Evolutionary conservation across 2,113 vertebrate species (phyloP), one percentile per base, ranked within the genome.

Genomic region (Calyptomena viridis): DNA sequence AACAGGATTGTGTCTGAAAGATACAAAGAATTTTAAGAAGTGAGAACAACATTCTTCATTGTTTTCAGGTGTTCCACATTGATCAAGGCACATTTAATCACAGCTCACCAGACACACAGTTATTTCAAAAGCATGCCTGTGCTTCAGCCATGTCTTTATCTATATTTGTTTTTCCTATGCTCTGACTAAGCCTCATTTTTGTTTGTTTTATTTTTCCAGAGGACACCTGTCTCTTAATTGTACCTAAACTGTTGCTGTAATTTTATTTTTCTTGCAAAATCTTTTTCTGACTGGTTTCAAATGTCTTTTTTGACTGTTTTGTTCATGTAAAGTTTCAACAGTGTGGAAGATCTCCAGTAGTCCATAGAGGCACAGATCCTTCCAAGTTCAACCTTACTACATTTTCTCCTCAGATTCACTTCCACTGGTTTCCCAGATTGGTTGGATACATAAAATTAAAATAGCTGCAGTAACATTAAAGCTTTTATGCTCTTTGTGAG

Each of bases 131-230:
- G 23, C 44, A 35, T 4, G 15, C 11, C 42, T 80, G 27, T 81
- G 47, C 83, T 62, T 82, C 77, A 84, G 49, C n/a, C 68, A 4
- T 66, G 33, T 80, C 59, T 87, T 94, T 52, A 37, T 35, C n/a
- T 56, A 1, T 75, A 17, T 82, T 84, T 85, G 30, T 42, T 84
- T 90, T 72, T 91, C 55, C 33, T 80, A 3, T 71, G 39, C n/a
- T 76, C 39, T 79, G 42, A 63, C 59, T 77, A 53, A 68, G n/a
- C 33, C 90, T 44, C 1, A 0, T 79, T 94, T 86, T 82, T 35
- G 40, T 79, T 91, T 74, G 40, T 91, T 96, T 75, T 81, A 59
- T 92, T 81, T 91, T 56, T 90, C 37, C 60, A 63, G 88, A 92
- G 66, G 91, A 58, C 35, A 63, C 86, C 72, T 81, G 59, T 90